Evolutionary conservation across 2,888 invertebrate species (phyloP), one percentile per base, ranked within the genome.

Genomic region (Tridacna crocea): DNA sequence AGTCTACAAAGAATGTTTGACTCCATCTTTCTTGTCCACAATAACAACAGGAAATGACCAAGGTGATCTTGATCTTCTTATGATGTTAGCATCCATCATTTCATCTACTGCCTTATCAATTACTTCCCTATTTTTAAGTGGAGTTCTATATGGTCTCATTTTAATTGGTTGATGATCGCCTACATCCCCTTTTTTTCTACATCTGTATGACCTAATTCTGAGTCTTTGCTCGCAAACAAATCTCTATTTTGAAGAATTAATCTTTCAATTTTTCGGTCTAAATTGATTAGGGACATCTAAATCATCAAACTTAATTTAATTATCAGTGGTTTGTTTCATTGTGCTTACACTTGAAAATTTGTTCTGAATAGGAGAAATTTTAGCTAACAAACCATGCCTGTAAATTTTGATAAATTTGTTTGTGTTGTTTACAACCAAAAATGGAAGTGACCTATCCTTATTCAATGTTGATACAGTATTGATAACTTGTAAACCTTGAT

Each of bases 81-180:
- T 77, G 4, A 83, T 74, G 8, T 76, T 55, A 11, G 73, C 75
- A 11, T 78, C 75, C 15, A 82, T 51, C 78, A 82, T 82, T 77
- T 80, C 68, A 77, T 77, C 75, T 26, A 82, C 51, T 22, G 70
- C 60, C n/a, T 77, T 61, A 13, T 75, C 70, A 27, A 77, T 58
- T 6, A 77, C 58, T 36, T 76, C 24, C 48, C 72, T 61, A 46
- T 77, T 68, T 58, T 82, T 55, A 26, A 82, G 17, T 58, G 70
- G 78, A 0, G 75, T 72, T 24, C 75, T 51, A 22, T 82, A 78
- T 22, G 78, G 78, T 65, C 51, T 75, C 48, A 61, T 36, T 75
- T 72, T 82, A 17, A 82, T 78, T 13, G 77, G 81, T 6, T n/a
- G 47, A 68, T 66, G 58, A 27, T 73, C 74, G 13, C 66, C 66